Evolutionary conservation across 2,888 invertebrate genomes (phyloP), one percentile per base, ranked within the genome.

Genomic region (Nemoura dubitans): DNA sequence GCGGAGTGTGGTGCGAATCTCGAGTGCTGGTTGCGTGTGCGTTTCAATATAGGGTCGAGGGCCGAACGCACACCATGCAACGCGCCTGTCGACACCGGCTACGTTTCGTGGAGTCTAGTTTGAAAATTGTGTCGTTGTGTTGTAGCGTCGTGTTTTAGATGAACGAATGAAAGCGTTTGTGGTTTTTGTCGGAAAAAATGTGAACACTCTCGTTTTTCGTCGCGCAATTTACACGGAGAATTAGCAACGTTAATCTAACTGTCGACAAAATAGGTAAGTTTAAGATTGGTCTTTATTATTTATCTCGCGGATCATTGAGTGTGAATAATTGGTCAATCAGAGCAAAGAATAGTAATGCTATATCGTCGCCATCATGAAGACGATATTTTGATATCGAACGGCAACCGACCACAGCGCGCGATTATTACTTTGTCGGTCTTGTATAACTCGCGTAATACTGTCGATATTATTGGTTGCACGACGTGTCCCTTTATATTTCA

Each of bases 161-260:
- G 59, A 21, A 59, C 3, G 59, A 59, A 59, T 59, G 59, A 59
- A 59, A 59, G 59, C 59, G 10, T 59, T 59, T 59, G 59, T 59
- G 59, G 59, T 59, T 59, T 59, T 36, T 36, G 3, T 36, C 2
- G 21, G 59, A 59, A 59, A 59, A 59, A 59, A 59, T 59, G 59
- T 59, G 59, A 59, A 59, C 59, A 59, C 59, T 59, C 59, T 59
- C 59, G 59, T 59, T 59, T 59, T 59, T 59, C 59, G 59, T 21
- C 21, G 59, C 2, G 59, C 21, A 59, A 59, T 59, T 59, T 59
- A 21, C 14, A 59, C 59, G 59, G 59, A 59, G 21, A 59, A 59
- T 59, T 59, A 59, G 6, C 59, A 59, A 59, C 59, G 10, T 59
- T 59, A 21, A 59, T 59, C 59, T 10, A 14, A 59, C 21, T 21